These are phyloP conservation scores for Choreutis nemorana DNA, from an alignment of 2,888 invertebrate species.

Conservation along the genomic window DNA sequence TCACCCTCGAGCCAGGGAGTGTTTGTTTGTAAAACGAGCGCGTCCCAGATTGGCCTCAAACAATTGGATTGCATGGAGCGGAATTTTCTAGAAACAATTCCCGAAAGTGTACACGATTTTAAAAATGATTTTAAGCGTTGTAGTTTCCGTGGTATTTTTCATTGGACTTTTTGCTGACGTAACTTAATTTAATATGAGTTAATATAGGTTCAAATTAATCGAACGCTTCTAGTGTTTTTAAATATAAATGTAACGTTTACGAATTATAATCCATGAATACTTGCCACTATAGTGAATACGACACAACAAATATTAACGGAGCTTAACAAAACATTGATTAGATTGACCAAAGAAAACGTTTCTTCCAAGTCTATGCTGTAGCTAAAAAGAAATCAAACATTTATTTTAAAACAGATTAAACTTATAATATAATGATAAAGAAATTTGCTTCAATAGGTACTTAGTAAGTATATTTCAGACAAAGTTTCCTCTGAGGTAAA, in stretches of 20 bases:
- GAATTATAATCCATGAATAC: constrained; percentile 11
- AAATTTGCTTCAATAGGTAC: no score
- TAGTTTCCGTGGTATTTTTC: neutral
- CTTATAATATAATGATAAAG: neutral
- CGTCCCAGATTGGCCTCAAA: no score
- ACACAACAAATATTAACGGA: constrained; percentile 48
- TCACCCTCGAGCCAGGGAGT: no score
- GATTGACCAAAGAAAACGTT: constrained; percentile 37
- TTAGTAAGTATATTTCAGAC: no score
- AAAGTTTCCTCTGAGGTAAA: no score
- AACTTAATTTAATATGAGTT: neutral
- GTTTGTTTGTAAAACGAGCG: no score
- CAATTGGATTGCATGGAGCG: no score
- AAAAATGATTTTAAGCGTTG: neutral
- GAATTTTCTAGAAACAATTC: neutral
- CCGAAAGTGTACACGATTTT: neutral
- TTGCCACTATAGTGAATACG: constrained; percentile 40
- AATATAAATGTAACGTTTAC: neutral
- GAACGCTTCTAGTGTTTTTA: neutral
- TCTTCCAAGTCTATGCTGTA: constrained; percentile 40
- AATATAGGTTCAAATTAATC: no score
- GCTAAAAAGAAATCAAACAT: constrained; percentile 18
- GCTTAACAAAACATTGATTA: constrained; percentile 41
- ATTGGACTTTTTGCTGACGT: neutral
- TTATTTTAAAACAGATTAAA: neutral